Base-by-base conservation (phyloP, 1,140 invertebrate species). In the Solenopsis invicta region DNA sequence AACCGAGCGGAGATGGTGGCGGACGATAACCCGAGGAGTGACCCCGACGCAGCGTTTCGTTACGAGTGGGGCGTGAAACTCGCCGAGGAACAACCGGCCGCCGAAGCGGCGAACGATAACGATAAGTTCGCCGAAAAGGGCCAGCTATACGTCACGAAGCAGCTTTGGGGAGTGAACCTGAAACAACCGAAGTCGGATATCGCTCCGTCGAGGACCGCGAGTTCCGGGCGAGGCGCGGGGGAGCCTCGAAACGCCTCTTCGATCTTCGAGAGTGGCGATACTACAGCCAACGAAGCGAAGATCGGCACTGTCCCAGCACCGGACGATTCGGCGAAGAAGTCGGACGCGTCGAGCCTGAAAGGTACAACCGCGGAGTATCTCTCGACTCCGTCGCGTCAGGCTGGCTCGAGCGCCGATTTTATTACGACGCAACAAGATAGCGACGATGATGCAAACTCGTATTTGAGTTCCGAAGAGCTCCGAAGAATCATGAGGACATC, bases 31-130 rank as follows among this genome's bases (percentile, higher is more conserved):
- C 45, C 86, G 34, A 50, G 16, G 21, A 64, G 91, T 10, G 78
- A 89, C 62, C 6, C 41, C 56, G 64, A 80, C 67, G 54, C 64
- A 72, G 89, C 89, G 50, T 80, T 88, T 62, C 85, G 87, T 29
- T 87, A 78, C 61, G 84, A 92, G 4, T 93, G 90, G 93, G 93
- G 92, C 61, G 90, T 92, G 24, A 94, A 89, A 86, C 16, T 91
- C 9, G 48, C 87, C 0, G 81, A 91, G 8, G 87, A 90, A 37
- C 50, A 89, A 29, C 37, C 74, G 69, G 59, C 76, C 24, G 62
- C 74, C 41, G 86, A 66, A 4, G 41, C 66, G 9, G 21, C n/a
- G 13, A 24, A n/a, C 74, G 85, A 81, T 76, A 85, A 69, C 69
- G 77, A 87, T 71, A 76, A 78, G 37, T 48, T 50, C 9, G 76